phyloP scores from a whole-genome alignment of 2,797 vertebrate genomes.

The Valencia hispanica region DNA sequence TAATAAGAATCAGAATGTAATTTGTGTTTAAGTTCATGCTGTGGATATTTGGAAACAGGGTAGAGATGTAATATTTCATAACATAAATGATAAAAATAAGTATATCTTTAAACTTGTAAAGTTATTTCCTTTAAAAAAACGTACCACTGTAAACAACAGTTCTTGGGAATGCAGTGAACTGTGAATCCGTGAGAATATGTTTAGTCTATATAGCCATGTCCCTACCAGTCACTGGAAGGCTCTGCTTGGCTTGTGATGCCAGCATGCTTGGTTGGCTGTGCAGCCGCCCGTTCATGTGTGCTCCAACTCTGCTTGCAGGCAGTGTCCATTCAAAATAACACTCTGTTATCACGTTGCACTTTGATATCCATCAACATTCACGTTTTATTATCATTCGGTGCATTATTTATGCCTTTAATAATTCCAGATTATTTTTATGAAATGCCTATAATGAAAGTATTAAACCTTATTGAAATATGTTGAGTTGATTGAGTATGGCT shows the following conservation, averaged over 20 bases:
- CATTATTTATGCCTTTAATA: slow-evolving; percentile 2
- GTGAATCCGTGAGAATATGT: slow-evolving; percentile 36
- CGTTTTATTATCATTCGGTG: slow-evolving; percentile 22
- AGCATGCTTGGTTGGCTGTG: slow-evolving; percentile 70
- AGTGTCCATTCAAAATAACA: slow-evolving; percentile 58
- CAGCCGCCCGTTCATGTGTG: slow-evolving; percentile 65
- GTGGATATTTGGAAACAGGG: background rate
- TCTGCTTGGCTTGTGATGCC: slow-evolving; percentile 52
- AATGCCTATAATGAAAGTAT: background rate
- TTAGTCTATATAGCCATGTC: slow-evolving; percentile 36
- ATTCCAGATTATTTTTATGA: background rate
- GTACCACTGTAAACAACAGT: background rate
- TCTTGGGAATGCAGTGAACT: slow-evolving; percentile 16
- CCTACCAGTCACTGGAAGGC: slow-evolving; percentile 50
- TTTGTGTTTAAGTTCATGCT: slow-evolving; percentile 12
- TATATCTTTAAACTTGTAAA: background rate
- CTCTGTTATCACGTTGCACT: slow-evolving; percentile 57
- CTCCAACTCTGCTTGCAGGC: slow-evolving; percentile 49
- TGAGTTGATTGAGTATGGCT: background rate
- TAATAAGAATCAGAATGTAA: background rate
- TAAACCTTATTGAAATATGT: background rate
- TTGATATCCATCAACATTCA: slow-evolving; percentile 45
- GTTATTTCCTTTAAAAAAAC: slow-evolving; percentile 1
- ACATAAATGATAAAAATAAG: background rate
- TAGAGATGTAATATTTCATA: background rate